Conservation (phyloP, 2,797 vertebrate genomes). For the Coilia nasus region DNA sequence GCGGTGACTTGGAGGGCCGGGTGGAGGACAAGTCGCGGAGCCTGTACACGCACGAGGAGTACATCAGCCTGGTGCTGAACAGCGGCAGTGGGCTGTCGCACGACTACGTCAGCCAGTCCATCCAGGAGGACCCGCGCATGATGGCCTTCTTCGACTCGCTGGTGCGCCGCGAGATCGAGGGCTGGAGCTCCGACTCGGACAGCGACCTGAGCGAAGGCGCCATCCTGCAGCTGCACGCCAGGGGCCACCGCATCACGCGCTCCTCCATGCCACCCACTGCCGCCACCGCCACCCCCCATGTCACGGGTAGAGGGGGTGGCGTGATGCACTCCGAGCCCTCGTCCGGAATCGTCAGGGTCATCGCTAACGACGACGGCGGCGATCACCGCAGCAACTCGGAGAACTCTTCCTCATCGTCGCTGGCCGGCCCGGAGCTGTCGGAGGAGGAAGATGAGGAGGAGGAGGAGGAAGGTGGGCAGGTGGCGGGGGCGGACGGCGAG, state of each 20-base stretch:
- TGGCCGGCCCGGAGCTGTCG: slow-evolving; percentile 73
- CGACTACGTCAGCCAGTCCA: slow-evolving; percentile 96
- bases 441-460: slow-evolving; percentile 60
- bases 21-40: slow-evolving; percentile 94
- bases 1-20: slow-evolving; percentile 90
- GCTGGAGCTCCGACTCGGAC: slow-evolving; percentile 98
- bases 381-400: slow-evolving; percentile 85
- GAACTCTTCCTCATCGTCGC: slow-evolving; percentile 85
- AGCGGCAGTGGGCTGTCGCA: slow-evolving; percentile 96
- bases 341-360: slow-evolving; percentile 8
- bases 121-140: slow-evolving; percentile 97
- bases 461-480: slow-evolving; percentile 64
- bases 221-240: slow-evolving; percentile 91
- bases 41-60: slow-evolving; percentile 97
- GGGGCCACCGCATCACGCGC: slow-evolving; percentile 66
- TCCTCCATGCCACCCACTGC: slow-evolving; percentile 16
- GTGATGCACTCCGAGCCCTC: not conserved
- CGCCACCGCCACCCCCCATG: not conserved
- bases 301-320: not conserved
- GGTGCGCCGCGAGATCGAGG: slow-evolving; percentile 95
- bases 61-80: slow-evolving; percentile 96
- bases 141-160: slow-evolving; percentile 99
- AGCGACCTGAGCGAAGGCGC: slow-evolving; percentile 93
- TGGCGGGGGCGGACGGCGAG: slow-evolving; percentile 25
- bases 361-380: not conserved